phyloP scores from a whole-genome alignment of 2,113 vertebrate species.

The Sigmodon hispidus region DNA sequence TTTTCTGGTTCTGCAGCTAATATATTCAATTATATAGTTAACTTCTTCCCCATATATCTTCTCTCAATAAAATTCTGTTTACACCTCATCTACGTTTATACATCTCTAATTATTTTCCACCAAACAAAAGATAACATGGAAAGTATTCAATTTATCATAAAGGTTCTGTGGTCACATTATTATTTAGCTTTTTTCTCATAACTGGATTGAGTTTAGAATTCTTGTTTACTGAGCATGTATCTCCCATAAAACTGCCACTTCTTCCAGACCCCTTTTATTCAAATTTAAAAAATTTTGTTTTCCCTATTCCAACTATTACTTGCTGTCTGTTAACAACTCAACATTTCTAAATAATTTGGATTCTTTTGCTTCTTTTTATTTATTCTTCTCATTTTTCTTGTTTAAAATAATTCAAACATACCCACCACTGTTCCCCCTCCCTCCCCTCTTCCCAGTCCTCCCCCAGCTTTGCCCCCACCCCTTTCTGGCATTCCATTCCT shows the following conservation, averaged over 20 bases:
- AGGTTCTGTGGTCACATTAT: neutral
- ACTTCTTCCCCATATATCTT: neutral
- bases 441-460: too few species aligned
- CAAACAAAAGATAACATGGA: neutral
- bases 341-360: neutral
- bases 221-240: neutral
- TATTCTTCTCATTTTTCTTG: too few species aligned
- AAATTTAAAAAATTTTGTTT: neutral
- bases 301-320: neutral
- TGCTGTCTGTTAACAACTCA: neutral
- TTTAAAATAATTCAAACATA: too few species aligned
- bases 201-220: neutral
- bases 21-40: neutral
- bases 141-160: conserved; percentile 25
- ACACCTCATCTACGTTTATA: neutral
- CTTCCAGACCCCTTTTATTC: neutral
- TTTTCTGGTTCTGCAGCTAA: conserved; percentile 4
- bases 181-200: conserved; percentile 1
- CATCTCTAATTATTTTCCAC: neutral
- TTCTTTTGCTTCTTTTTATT: neutral
- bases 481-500: too few species aligned
- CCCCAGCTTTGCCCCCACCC: too few species aligned
- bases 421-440: too few species aligned
- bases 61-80: neutral
- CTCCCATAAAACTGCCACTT: neutral